Conservation (phyloP, 2,113 vertebrate genomes). For the Pseudorectes ferrugineus region DNA sequence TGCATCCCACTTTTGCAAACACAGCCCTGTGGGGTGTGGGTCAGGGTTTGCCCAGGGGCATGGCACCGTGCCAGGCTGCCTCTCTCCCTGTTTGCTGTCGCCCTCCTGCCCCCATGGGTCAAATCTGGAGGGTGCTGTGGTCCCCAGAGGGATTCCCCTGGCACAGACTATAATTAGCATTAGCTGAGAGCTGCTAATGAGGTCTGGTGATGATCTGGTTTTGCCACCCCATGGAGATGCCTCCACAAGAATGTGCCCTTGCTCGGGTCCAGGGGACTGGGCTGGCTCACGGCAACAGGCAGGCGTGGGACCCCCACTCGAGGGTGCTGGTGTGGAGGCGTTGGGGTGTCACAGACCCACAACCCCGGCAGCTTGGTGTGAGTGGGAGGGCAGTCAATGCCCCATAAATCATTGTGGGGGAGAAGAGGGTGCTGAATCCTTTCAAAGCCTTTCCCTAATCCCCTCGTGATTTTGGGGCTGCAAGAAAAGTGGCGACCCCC, state of each 20-base stretch:
- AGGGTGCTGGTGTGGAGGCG: neutral
- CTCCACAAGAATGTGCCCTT: neutral
- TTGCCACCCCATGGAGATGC: neutral
- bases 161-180: neutral
- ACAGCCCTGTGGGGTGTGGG: neutral
- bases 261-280: rapidly evolving
- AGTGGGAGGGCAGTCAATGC: neutral
- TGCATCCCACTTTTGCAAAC: neutral
- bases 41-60: neutral
- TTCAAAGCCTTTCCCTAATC: neutral
- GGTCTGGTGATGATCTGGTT: neutral
- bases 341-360: neutral
- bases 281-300: neutral
- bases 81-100: neutral
- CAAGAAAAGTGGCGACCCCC: neutral
- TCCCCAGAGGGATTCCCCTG: neutral
- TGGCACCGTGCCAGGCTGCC: rapidly evolving
- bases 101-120: neutral
- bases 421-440: neutral
- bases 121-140: neutral
- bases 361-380: rapidly evolving
- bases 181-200: neutral
- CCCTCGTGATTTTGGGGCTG: neutral
- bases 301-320: rapidly evolving
- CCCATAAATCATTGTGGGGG: neutral